These are phyloP conservation scores for Meandrina meandrites DNA, from an alignment of 92 coral and sea anemone species.

Conservation along the genomic window DNA sequence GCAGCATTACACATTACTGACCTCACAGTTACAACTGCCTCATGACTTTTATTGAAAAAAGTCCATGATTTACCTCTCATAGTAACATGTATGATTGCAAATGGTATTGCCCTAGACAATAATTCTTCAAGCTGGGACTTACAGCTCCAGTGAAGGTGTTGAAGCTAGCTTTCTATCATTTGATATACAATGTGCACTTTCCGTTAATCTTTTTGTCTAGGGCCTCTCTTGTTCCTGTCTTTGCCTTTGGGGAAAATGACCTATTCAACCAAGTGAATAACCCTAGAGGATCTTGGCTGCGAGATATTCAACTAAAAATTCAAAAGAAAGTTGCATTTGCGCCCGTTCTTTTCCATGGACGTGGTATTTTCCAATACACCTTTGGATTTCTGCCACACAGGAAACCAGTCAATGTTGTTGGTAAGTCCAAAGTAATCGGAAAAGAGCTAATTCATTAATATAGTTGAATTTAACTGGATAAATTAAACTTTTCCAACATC, in stretches of 20 bases:
- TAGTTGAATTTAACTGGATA: too few relatives aligned
- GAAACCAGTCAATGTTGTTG: slow-evolving; percentile 88
- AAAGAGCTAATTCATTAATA: too few relatives aligned
- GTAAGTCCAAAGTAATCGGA: slow-evolving; percentile 50
- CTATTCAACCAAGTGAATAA: slow-evolving; percentile 90
- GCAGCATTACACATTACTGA: too few relatives aligned
- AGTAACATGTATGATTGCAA: background rate
- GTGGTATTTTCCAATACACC: slow-evolving; percentile 92
- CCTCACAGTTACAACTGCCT: too few relatives aligned
- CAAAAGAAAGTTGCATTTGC: slow-evolving; percentile 93
- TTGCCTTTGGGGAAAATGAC: slow-evolving; percentile 97
- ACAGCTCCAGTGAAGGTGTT: background rate
- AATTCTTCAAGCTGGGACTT: too few relatives aligned
- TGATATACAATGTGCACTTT: background rate
- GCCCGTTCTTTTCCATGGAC: slow-evolving; percentile 88
- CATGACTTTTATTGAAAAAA: too few relatives aligned
- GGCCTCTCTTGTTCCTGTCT: slow-evolving; percentile 91
- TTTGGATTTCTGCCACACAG: slow-evolving; percentile 92
- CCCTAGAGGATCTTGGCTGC: slow-evolving; percentile 92
- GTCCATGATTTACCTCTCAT: background rate
- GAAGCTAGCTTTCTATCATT: background rate
- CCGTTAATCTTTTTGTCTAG: slow-evolving; percentile 36
- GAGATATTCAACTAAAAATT: slow-evolving; percentile 86
- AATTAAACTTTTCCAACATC: too few relatives aligned
- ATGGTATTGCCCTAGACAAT: background rate